These are phyloP conservation scores for Toxotes lorentzi DNA, from an alignment of 2,797 vertebrate species.

Conservation along the genomic window DNA sequence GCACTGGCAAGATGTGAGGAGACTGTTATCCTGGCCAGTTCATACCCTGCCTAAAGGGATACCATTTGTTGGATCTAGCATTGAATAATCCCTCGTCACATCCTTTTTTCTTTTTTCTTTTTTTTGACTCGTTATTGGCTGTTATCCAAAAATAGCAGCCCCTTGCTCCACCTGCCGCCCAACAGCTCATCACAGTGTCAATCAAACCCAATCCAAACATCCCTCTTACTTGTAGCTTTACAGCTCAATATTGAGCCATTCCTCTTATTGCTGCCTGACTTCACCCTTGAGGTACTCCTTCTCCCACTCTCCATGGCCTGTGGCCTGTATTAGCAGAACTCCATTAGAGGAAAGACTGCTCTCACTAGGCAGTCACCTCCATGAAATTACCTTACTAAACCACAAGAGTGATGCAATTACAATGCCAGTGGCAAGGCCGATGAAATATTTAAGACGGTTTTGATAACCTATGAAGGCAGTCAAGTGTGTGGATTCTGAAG, in stretches of 20 bases:
- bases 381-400: slow-evolving; percentile 53
- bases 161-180: slow-evolving; percentile 7
- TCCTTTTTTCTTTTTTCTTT: not conserved
- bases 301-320: slow-evolving; percentile 19
- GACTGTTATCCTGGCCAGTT: not conserved
- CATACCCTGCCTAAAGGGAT: not conserved
- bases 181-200: slow-evolving; percentile 14
- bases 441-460: slow-evolving; percentile 47
- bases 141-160: not conserved
- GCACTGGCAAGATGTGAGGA: slow-evolving; percentile 10
- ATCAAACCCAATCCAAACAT: slow-evolving; percentile 11
- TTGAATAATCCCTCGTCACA: slow-evolving; percentile 14
- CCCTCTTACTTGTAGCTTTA: slow-evolving; percentile 13
- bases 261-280: slow-evolving; percentile 21
- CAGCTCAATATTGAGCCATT: slow-evolving; percentile 34
- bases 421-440: slow-evolving; percentile 22
- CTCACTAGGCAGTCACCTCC: slow-evolving; percentile 29
- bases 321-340: slow-evolving; percentile 20
- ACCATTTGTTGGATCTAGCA: slow-evolving; percentile 12
- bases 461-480: slow-evolving; percentile 10
- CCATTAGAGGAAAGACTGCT: slow-evolving; percentile 33
- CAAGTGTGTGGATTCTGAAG: slow-evolving; percentile 5
- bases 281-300: slow-evolving; percentile 3
- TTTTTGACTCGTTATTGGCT: not conserved
- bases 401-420: slow-evolving; percentile 43